phyloP scores from a whole-genome alignment of 2,113 vertebrate species.

The Macheiramphus alcinus region DNA sequence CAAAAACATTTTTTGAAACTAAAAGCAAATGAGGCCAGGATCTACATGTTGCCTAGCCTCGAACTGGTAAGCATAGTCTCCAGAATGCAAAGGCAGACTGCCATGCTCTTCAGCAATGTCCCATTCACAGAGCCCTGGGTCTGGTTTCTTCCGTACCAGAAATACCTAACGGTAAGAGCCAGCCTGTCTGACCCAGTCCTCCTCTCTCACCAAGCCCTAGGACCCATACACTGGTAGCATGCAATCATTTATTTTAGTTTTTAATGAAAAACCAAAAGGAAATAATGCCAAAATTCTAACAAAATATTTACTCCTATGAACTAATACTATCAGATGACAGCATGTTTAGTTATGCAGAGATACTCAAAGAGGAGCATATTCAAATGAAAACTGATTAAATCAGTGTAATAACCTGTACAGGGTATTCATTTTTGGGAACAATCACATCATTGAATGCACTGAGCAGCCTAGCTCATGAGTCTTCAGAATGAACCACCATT shows the following conservation, averaged over 20 bases:
- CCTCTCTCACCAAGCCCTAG: not conserved
- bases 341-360: not conserved
- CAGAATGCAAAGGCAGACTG: not conserved
- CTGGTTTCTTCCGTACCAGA: not conserved
- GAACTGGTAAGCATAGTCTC: not conserved
- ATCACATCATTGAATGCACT: not conserved
- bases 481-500: not conserved
- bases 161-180: not conserved
- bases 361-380: not conserved
- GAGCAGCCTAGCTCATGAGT: not conserved
- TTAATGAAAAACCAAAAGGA: not conserved
- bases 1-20: not conserved
- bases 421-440: not conserved
- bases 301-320: not conserved
- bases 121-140: not conserved
- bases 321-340: not conserved
- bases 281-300: not conserved
- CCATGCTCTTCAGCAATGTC: not conserved
- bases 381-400: not conserved
- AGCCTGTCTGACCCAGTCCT: not conserved
- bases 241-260: not conserved
- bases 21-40: not conserved
- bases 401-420: not conserved
- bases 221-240: not conserved
- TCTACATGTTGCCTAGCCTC: not conserved